Base-by-base conservation (phyloP, 1,140 invertebrate genomes). In the Achroia grisella region DNA sequence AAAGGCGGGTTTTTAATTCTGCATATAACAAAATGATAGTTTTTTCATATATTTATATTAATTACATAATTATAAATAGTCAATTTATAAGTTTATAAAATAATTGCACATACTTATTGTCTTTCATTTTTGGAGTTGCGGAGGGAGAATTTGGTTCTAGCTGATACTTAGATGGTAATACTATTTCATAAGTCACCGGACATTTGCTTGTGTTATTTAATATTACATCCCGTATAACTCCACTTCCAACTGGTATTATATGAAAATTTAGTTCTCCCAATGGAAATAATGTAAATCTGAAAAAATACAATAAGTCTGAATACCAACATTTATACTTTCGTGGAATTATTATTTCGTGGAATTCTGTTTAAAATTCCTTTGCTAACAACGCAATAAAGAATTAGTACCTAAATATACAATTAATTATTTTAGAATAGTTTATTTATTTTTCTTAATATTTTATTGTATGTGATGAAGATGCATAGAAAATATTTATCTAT, bases 191-290 rank as follows among this genome's bases (percentile, higher is more conserved):
- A 1, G 71, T 83, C 15, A 85, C 56, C 0, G 81, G 77, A 53
- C 79, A 85, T 66, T 83, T 80, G 39, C 81, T 81, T 1, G 77
- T 85, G 39, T 85, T 85, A 31, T 76, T 83, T 29, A 85, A 52
- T 32, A 81, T 80, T 10, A 85, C 72, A 28, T 85, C 81, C 54
- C 74, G 65, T 40, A 51, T 63, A 9, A 78, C 66, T 12, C 62
- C 62, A 31, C 61, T 77, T 5, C 77, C 81, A 10, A 85, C 70
- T 17, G 81, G 51, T 62, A 83, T 73, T 11, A 85, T 73, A 40
- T 81, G 63, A 39, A 85, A 85, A 52, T 83, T 85, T 31, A 85
- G 48, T 54, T 85, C 81, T 8, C 77, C 79, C 45, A 81, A 41
- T 11, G 81, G 81, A 42, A 81, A 83, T 10, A 85, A 47, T 6